These are phyloP conservation scores for Lepisosteus oculatus DNA, from an alignment of 2,113 vertebrate species.

Conservation along the genomic window DNA sequence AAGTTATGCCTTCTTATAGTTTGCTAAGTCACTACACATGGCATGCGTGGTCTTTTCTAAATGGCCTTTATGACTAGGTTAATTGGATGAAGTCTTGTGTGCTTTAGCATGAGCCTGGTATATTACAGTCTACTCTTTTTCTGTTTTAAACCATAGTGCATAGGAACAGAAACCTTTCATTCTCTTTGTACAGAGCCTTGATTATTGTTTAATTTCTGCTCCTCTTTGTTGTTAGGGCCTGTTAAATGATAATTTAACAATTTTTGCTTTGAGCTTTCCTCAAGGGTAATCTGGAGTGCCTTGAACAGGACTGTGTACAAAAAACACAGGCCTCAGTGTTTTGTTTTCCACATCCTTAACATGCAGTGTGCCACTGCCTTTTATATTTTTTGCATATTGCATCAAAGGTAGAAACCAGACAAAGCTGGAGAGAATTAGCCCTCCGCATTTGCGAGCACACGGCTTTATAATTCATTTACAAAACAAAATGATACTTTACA, in stretches of 20 bases:
- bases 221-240: slow-evolving; percentile 60
- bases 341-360: slow-evolving; percentile 27
- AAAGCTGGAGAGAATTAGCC: slow-evolving; percentile 14
- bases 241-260: slow-evolving; percentile 64
- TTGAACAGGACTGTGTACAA: slow-evolving; percentile 31
- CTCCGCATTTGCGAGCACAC: slow-evolving; percentile 13
- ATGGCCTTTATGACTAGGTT: too few relatives aligned
- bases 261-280: slow-evolving; percentile 42
- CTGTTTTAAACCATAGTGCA: slow-evolving; percentile 25
- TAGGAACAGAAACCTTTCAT: slow-evolving; percentile 31
- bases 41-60: too few relatives aligned
- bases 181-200: slow-evolving; percentile 45
- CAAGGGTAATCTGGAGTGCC: slow-evolving; percentile 37
- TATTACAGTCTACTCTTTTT: slow-evolving; percentile 40
- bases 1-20: too few relatives aligned
- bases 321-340: slow-evolving; percentile 26
- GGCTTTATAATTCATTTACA: slow-evolving; percentile 24
- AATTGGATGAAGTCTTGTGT: too few relatives aligned
- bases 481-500: slow-evolving; percentile 34
- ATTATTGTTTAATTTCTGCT: slow-evolving; percentile 59
- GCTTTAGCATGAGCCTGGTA: slow-evolving; percentile 34
- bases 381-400: slow-evolving; percentile 18
- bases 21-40: too few relatives aligned
- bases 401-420: slow-evolving; percentile 22
- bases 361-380: slow-evolving; percentile 22